Percentiles rank a stretch among this genome's conserved stretches.
Evolutionary conservation across 1,140 invertebrate genomes (phyloP).

Genomic region (Eciton burchellii): DNA sequence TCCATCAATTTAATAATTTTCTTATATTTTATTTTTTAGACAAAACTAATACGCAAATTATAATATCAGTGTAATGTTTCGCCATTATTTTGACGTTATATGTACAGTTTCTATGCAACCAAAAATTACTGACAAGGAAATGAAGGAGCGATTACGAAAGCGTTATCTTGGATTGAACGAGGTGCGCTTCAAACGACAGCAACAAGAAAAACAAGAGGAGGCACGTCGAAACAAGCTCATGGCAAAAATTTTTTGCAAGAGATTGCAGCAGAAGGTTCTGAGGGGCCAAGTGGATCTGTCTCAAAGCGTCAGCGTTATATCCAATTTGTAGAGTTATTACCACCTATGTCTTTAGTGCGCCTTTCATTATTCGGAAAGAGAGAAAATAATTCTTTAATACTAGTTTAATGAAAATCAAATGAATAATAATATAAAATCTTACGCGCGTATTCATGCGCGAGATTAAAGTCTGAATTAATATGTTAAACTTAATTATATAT

Average conservation of each 20-base stretch:
- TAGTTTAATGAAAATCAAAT: too few relatives aligned
- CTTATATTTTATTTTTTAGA: not conserved
- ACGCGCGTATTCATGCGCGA: too few relatives aligned
- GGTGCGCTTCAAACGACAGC: conserved; percentile 82
- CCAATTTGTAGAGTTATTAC: conserved; percentile 79
- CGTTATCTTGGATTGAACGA: conserved; percentile 85
- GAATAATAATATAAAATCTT: too few relatives aligned
- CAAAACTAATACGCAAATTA: not conserved
- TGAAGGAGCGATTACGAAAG: conserved; percentile 83
- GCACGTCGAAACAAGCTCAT: conserved; percentile 86
- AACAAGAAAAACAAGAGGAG: conserved; percentile 84
- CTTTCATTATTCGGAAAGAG: too few relatives aligned
- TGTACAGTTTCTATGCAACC: conserved; percentile 78
- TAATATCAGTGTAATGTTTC: not conserved
- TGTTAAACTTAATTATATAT: too few relatives aligned
- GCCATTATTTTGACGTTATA: not conserved
- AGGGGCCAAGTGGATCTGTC: conserved; percentile 85
- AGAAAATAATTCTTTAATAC: too few relatives aligned
- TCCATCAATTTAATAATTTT: conserved; percentile 45
- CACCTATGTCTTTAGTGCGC: not conserved
- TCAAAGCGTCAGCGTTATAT: conserved; percentile 85
- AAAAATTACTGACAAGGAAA: conserved; percentile 83
- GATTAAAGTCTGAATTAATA: too few relatives aligned
- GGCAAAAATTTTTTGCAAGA: conserved; percentile 87
- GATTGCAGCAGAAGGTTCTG: conserved; percentile 85